Evolutionary conservation across 2,888 invertebrate species (phyloP).

Genomic region (Epinotia ramella): DNA sequence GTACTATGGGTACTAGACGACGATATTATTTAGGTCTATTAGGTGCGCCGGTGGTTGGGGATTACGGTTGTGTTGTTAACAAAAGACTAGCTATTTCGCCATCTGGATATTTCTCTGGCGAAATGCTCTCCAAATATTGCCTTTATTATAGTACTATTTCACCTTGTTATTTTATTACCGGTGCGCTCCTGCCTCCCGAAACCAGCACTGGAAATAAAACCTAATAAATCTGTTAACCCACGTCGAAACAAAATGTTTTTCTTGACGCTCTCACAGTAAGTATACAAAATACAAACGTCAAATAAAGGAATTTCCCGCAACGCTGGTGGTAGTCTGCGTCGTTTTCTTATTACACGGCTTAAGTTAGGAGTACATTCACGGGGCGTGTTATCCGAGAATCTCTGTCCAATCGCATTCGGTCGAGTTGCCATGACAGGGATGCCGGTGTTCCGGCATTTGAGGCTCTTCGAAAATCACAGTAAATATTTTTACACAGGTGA

Average conservation of each 20-base stretch:
- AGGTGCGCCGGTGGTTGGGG: not conserved
- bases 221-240: constrained; percentile 37
- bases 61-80: not conserved
- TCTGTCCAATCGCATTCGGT: constrained; percentile 27
- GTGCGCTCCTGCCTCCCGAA: not conserved
- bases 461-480: constrained; percentile 60
- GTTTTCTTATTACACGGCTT: constrained; percentile 33
- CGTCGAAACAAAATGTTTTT: constrained; percentile 35
- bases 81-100: not conserved
- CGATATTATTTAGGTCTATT: not conserved
- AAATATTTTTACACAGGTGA: constrained; percentile 65
- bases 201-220: constrained; percentile 18
- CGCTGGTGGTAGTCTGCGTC: constrained; percentile 23
- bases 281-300: constrained; percentile 29
- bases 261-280: constrained; percentile 20
- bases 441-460: constrained; percentile 56
- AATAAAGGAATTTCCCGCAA: constrained; percentile 44
- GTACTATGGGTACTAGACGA: too few relatives aligned
- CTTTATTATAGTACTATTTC: not conserved
- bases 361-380: not conserved
- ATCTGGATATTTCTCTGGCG: not conserved
- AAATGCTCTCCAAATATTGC: not conserved
- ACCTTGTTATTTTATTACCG: not conserved
- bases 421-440: constrained; percentile 55
- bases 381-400: constrained; percentile 23